Evolutionary conservation across 2,888 invertebrate genomes (phyloP).

Genomic region (Eudemis profundana): DNA sequence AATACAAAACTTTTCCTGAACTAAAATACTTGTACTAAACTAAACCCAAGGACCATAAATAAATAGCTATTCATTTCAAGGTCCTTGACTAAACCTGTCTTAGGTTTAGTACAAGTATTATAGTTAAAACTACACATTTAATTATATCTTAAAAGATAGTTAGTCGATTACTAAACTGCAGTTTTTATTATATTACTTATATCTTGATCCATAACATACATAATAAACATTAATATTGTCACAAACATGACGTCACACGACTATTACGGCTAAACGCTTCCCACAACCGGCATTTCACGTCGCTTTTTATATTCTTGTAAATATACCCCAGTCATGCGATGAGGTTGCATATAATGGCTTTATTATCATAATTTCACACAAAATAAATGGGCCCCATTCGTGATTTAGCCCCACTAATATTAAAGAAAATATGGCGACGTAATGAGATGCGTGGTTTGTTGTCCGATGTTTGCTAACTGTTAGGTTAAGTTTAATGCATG

Average conservation of each 20-base stretch:
- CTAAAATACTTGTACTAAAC: no score
- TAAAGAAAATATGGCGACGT: constrained; percentile 53
- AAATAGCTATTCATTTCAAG: no score
- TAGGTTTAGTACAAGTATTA: no score
- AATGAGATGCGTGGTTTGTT: constrained; percentile 55
- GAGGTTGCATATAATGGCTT: constrained; percentile 71
- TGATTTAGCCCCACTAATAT: constrained; percentile 65
- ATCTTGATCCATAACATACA: no score
- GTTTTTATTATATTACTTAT: no score
- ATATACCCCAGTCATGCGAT: constrained; percentile 70
- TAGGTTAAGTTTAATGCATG: constrained; percentile 11
- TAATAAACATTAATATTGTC: not conserved
- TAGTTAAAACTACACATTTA: no score
- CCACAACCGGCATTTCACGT: constrained; percentile 42
- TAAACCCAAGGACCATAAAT: no score
- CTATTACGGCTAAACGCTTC: constrained; percentile 31
- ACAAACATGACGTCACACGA: constrained; percentile 28
- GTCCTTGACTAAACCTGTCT: no score
- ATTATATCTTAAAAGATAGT: no score
- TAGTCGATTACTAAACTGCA: no score
- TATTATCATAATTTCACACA: constrained; percentile 70
- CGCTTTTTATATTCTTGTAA: constrained; percentile 58
- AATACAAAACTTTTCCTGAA: no score
- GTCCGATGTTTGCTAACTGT: constrained; percentile 31
- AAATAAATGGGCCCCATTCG: constrained; percentile 65